A percentile compares a stretch with the other conserved stretches of the same genome.
phyloP scores from a whole-genome alignment of 2,113 vertebrate species.

The Ctenodactylus gundi region DNA sequence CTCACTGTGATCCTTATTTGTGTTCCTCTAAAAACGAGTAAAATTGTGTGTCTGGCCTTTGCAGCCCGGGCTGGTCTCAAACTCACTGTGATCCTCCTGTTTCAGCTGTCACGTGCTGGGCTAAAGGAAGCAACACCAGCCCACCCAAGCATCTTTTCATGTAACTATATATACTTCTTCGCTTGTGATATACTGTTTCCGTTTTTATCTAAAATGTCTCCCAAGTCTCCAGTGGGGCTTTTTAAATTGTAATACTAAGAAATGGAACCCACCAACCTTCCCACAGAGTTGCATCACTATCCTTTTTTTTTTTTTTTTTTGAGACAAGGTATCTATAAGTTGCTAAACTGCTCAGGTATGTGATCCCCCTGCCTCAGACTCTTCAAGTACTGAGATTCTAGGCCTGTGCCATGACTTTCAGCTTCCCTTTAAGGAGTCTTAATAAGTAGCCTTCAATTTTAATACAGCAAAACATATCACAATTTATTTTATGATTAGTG shows the following conservation, averaged over 20 bases:
- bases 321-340: not conserved
- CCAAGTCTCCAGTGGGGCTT: too few relatives aligned
- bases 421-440: not conserved
- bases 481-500: not conserved
- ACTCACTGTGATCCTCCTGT: too few relatives aligned
- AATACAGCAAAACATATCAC: not conserved
- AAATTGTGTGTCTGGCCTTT: too few relatives aligned
- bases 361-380: not conserved
- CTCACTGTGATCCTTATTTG: conserved; percentile 12
- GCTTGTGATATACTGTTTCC: not conserved
- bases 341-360: not conserved
- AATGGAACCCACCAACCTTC: not conserved
- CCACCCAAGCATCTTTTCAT: conserved; percentile 4
- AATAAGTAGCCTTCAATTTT: conserved; percentile 14
- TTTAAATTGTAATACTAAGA: too few relatives aligned
- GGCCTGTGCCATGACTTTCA: not conserved
- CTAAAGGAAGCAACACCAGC: too few relatives aligned
- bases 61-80: too few relatives aligned
- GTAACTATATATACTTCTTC: not conserved
- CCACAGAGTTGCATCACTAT: not conserved
- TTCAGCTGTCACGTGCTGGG: too few relatives aligned
- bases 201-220: not conserved
- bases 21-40: conserved; percentile 6
- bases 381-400: not conserved
- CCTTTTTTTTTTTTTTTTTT: not conserved